Conservation (phyloP, 2,888 invertebrate genomes). For the Timema cristinae region DNA sequence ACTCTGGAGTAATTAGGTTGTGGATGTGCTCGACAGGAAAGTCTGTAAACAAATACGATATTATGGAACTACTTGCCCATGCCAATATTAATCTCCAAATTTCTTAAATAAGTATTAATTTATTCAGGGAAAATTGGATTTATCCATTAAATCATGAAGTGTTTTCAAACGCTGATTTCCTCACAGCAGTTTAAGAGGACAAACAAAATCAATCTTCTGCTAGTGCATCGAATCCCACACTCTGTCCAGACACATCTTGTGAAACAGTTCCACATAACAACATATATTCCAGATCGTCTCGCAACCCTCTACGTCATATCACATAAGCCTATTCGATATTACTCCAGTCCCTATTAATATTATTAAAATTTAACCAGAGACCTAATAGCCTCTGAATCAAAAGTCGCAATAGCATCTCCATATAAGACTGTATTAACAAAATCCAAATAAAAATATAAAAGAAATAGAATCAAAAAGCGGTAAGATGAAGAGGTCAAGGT, state of each 20-base stretch:
- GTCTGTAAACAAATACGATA: neutral
- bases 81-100: neutral
- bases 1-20: neutral
- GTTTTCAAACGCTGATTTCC: neutral
- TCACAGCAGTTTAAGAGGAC: neutral
- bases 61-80: neutral
- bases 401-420: too few relatives aligned
- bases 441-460: too few relatives aligned
- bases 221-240: neutral
- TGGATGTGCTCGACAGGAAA: neutral
- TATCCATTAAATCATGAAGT: neutral
- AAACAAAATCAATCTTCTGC: neutral
- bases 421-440: too few relatives aligned
- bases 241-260: neutral
- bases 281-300: neutral
- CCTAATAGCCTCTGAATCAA: too few relatives aligned
- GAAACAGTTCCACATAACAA: neutral
- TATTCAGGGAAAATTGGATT: neutral
- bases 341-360: too few relatives aligned
- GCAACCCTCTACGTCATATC: too few relatives aligned
- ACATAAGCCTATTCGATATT: too few relatives aligned
- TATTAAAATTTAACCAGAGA: too few relatives aligned
- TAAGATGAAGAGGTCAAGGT: too few relatives aligned
- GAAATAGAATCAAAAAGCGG: too few relatives aligned
- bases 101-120: neutral